phyloP scores from a whole-genome alignment of 2,113 vertebrate species.

The Erinaceus europaeus region DNA sequence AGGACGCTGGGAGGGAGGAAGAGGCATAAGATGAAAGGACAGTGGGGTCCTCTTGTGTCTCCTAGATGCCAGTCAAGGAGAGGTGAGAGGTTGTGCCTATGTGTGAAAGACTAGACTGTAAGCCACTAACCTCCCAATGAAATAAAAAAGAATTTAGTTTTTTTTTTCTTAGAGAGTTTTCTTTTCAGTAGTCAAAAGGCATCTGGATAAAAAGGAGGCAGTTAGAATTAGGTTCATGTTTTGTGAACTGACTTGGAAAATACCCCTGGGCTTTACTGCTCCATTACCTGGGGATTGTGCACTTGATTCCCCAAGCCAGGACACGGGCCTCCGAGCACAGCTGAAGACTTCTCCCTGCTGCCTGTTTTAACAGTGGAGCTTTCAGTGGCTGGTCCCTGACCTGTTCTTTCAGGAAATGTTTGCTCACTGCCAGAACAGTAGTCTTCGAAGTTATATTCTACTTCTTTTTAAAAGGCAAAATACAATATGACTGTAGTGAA shows the following conservation, averaged over 20 bases:
- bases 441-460: not conserved
- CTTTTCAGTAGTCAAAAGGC: not conserved
- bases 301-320: not conserved
- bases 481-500: not conserved
- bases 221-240: not conserved
- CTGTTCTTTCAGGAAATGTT: constrained; percentile 1
- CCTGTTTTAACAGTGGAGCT: not conserved
- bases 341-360: not conserved
- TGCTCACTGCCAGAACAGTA: not conserved
- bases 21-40: too few relatives aligned
- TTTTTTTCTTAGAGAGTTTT: too few relatives aligned
- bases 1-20: too few relatives aligned
- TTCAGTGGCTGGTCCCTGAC: not conserved
- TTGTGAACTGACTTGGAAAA: constrained; percentile 21
- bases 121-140: too few relatives aligned
- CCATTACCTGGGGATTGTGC: not conserved
- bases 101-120: too few relatives aligned
- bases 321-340: not conserved
- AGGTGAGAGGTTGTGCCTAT: too few relatives aligned
- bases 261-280: not conserved
- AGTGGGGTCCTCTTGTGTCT: too few relatives aligned
- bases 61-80: too few relatives aligned
- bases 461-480: constrained; percentile 6
- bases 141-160: too few relatives aligned
- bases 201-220: not conserved